phyloP scores from a whole-genome alignment of 2,113 vertebrate species.

The Sceloporus tristichus region DNA sequence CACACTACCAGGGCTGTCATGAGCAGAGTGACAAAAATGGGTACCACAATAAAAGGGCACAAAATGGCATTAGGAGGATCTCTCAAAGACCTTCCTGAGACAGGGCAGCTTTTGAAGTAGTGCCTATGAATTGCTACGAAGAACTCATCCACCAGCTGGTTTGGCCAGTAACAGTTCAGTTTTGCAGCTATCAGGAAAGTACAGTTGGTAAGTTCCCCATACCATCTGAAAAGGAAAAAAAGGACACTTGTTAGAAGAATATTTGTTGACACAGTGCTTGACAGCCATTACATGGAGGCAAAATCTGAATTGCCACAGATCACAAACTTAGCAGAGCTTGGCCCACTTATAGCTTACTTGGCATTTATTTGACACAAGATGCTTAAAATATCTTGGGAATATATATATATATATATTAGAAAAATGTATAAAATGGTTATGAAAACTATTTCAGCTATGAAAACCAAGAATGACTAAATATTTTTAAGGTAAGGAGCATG shows the following conservation, averaged over 20 bases:
- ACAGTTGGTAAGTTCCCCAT: constrained; percentile 90
- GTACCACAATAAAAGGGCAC: constrained; percentile 89
- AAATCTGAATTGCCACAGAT: background rate
- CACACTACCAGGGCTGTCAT: constrained; percentile 92
- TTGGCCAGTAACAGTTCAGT: constrained; percentile 93
- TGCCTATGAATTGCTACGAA: constrained; percentile 87
- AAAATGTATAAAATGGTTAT: background rate
- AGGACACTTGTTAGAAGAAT: background rate
- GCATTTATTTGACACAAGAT: no score
- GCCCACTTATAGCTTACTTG: background rate
- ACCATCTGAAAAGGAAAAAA: constrained; percentile 72
- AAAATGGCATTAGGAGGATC: constrained; percentile 89
- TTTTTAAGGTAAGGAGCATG: background rate
- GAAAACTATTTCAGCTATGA: background rate
- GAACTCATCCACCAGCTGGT: constrained; percentile 88
- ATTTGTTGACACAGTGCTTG: no score
- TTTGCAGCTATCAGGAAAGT: constrained; percentile 80
- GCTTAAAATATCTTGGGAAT: no score
- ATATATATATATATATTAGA: background rate
- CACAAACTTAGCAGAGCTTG: background rate
- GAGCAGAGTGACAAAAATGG: constrained; percentile 88
- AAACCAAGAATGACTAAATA: background rate
- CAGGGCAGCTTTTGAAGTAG: constrained; percentile 90
- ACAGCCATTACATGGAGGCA: background rate
- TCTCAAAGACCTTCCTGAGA: constrained; percentile 81